Conservation (phyloP, 2,888 invertebrate genomes). For the Cloeon dipterum region DNA sequence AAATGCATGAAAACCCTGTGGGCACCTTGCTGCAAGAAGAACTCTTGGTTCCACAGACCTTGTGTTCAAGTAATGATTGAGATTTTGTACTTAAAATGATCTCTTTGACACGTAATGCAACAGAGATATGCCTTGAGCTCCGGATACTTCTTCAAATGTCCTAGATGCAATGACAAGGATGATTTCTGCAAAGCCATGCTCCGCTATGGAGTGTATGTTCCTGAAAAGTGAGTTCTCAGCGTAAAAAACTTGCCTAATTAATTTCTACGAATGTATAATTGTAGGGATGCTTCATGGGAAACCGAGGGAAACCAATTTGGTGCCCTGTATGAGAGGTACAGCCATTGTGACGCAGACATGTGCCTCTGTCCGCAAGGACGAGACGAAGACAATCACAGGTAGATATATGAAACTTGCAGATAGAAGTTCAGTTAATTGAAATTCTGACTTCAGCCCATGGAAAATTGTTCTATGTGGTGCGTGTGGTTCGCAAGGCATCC, state of each 20-base stretch:
- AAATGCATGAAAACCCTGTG: constrained; percentile 27
- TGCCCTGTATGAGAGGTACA: constrained; percentile 38
- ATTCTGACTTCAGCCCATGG: constrained; percentile 20
- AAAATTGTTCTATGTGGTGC: constrained; percentile 25
- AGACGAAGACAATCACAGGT: constrained; percentile 18
- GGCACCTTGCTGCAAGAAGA: constrained; percentile 52
- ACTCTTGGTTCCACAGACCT: constrained; percentile 48
- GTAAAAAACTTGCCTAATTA: background rate
- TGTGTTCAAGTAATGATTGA: constrained; percentile 36
- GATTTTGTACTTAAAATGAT: background rate
- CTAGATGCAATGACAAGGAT: constrained; percentile 49
- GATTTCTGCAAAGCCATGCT: constrained; percentile 35
- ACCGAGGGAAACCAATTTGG: constrained; percentile 46
- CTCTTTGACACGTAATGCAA: background rate
- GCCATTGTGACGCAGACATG: constrained; percentile 28
- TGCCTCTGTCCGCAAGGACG: constrained; percentile 38
- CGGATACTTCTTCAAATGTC: constrained; percentile 68
- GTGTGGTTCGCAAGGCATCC: constrained; percentile 30
- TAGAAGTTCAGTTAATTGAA: constrained; percentile 18
- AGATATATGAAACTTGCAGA: too few relatives aligned
- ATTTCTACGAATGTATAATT: constrained; percentile 2
- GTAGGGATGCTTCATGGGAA: constrained; percentile 69
- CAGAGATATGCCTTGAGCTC: constrained; percentile 47
- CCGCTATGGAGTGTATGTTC: constrained; percentile 49
- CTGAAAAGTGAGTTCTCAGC: constrained; percentile 37